Evolutionary conservation across 2,888 invertebrate genomes (phyloP).

Genomic region (Caradrina kadenii): DNA sequence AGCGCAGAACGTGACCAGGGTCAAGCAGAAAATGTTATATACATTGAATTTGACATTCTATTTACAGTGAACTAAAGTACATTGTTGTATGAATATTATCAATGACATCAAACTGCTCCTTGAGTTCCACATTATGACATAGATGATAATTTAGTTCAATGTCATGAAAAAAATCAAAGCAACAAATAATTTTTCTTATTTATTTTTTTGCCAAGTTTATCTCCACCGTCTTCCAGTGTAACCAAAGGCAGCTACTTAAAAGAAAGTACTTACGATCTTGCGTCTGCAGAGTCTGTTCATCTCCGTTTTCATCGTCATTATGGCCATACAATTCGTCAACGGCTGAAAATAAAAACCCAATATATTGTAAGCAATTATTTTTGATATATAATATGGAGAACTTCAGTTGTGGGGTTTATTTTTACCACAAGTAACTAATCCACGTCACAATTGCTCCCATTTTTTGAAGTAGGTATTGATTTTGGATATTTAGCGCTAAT

Average conservation of each 20-base stretch:
- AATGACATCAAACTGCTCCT: not conserved
- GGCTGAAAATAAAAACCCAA: slow-evolving; percentile 53
- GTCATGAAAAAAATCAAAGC: no score
- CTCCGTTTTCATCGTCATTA: slow-evolving; percentile 51
- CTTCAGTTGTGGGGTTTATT: no score
- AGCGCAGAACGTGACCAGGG: not conserved
- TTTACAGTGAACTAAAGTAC: not conserved
- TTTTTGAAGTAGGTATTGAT: no score
- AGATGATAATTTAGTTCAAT: no score
- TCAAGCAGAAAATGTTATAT: not conserved
- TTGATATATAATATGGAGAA: no score
- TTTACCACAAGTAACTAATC: no score
- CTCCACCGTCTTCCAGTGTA: no score
- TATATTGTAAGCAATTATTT: not conserved
- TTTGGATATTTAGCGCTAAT: no score
- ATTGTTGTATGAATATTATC: slow-evolving; percentile 1
- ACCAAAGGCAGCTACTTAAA: no score
- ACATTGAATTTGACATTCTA: not conserved
- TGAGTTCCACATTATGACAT: no score
- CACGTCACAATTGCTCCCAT: no score
- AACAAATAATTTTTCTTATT: not conserved
- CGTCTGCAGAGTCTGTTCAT: slow-evolving; percentile 1
- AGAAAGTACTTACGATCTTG: slow-evolving; percentile 34
- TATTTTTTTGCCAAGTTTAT: not conserved
- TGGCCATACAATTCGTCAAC: slow-evolving; percentile 65